These are phyloP conservation scores for Gymnorhina tibicen DNA, from an alignment of 2,113 vertebrate species.

Conservation along the genomic window DNA sequence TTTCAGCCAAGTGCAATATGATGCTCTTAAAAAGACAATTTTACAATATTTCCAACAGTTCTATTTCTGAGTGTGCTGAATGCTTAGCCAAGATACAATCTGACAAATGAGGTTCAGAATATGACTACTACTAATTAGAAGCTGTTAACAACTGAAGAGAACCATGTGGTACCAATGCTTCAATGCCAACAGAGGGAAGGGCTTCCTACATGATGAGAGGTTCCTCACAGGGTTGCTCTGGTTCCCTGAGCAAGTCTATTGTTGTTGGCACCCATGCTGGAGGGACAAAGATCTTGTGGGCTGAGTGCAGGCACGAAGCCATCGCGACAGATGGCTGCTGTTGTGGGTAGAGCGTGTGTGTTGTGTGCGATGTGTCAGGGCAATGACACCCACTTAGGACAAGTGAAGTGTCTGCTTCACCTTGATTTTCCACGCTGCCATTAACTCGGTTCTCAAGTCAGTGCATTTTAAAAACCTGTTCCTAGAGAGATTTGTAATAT, in stretches of 20 bases:
- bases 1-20: not conserved
- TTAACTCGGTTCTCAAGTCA: not conserved
- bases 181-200: conserved; percentile 30
- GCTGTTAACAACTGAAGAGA: conserved; percentile 61
- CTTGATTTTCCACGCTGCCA: not conserved
- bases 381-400: not conserved
- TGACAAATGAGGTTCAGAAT: conserved; percentile 44
- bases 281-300: not conserved
- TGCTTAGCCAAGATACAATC: conserved; percentile 12
- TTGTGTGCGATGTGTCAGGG: not conserved
- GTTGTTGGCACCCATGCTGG: conserved; percentile 51
- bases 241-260: conserved; percentile 2
- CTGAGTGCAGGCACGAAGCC: conserved; percentile 47
- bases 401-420: not conserved
- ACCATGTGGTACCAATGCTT: conserved; percentile 19
- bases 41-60: not conserved
- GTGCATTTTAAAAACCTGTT: not conserved
- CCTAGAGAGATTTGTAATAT: not conserved
- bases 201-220: conserved; percentile 37
- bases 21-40: not conserved
- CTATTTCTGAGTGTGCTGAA: conserved; percentile 28
- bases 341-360: not conserved
- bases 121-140: conserved; percentile 65
- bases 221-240: conserved; percentile 32
- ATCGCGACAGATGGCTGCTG: conserved; percentile 65